Percentiles rank a stretch among this genome's conserved stretches.
phyloP scores from a whole-genome alignment of 1,140 invertebrate species.

The Pseudomyrmex cubaensis region DNA sequence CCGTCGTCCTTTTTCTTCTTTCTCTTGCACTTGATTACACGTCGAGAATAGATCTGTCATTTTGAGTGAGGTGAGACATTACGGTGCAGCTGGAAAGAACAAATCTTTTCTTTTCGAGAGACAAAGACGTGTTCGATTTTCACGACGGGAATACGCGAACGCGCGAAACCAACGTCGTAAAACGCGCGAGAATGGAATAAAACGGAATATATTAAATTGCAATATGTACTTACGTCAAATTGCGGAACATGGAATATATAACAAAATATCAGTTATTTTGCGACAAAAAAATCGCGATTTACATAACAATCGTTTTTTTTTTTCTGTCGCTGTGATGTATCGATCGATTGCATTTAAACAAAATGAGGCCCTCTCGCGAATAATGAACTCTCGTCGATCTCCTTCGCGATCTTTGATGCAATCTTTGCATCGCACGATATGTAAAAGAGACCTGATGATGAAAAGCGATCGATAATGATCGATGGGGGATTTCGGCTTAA shows the following conservation, averaged over 20 bases:
- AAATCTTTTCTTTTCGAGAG: not conserved
- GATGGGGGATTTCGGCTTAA: not conserved
- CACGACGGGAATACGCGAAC: not conserved
- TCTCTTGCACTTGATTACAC: too few species aligned
- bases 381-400: conserved; percentile 19
- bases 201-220: not conserved
- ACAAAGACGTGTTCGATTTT: not conserved
- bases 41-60: too few species aligned
- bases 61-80: too few species aligned
- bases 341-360: conserved; percentile 56
- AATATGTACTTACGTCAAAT: not conserved
- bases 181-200: not conserved
- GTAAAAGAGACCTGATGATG: not conserved
- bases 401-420: conserved; percentile 33
- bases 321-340: conserved; percentile 12
- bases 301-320: not conserved
- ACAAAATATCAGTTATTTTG: not conserved
- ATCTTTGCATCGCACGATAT: too few species aligned
- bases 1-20: too few species aligned
- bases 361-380: conserved; percentile 53
- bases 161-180: not conserved
- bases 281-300: not conserved
- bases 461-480: conserved; percentile 9
- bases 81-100: too few species aligned
- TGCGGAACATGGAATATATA: not conserved